Evolutionary conservation across 2,888 invertebrate genomes (phyloP), one percentile per base, ranked within the genome.

Genomic region (Eupithecia exiguata): DNA sequence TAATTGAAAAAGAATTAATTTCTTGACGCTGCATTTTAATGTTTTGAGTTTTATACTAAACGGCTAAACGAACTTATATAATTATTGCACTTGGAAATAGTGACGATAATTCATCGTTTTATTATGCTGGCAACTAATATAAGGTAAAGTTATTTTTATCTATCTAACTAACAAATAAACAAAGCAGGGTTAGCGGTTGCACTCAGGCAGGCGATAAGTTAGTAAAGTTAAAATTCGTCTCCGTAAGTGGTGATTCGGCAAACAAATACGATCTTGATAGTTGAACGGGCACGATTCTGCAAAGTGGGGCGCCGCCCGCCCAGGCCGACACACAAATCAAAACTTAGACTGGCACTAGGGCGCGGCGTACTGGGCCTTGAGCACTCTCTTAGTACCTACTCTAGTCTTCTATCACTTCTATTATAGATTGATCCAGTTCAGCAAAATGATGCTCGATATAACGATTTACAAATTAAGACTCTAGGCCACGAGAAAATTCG

Each of bases 1-100:
- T 80, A 81, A 81, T 81, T 80, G 84, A 76, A 81, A 80, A 80
- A 74, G 76, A 83, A 80, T 78, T 80, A 75, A 76, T 74, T 78
- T 77, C 70, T 77, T 72, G 71, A 69, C 72, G 77, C 69, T 78
- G 79, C 81, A 82, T 77, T 76, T 82, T 81, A 79, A 84, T 82
- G 79, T 79, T 80, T 78, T 78, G 70, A 82, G 80, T 80, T 80
- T 74, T 76, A n/a, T 49, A 78, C 78, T 75, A 79, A 76, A 78
- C 71, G 78, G n/a, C 63, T 74, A n/a, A 49, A n/a, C n/a, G 73
- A 46, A 75, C 70, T 66, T 14, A 71, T 14, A 71, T 38, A 9
- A 73, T 76, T 70, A 70, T 53, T 70, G 25, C 72, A 58, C 25
- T 21, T 21, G 30, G 61, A 61, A 30, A 30, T 30, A 53, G 12